Conservation (phyloP, 2,888 invertebrate genomes). For the Drosophila colorata region DNA sequence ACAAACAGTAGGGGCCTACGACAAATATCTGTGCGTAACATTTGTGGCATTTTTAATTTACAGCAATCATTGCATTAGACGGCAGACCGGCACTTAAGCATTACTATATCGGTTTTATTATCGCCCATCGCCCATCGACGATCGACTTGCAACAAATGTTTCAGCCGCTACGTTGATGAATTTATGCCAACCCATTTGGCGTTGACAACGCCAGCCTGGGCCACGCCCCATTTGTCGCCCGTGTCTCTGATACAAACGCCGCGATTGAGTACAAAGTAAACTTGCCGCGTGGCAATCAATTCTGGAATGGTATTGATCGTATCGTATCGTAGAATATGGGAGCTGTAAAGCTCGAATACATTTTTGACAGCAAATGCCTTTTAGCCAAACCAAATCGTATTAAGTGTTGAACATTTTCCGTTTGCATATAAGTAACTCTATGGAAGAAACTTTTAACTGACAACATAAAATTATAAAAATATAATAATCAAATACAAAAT, state of each 20-base stretch:
- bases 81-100: conserved; percentile 66
- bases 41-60: conserved; percentile 80
- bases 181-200: conserved; percentile 72
- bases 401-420: neutral
- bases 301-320: conserved; percentile 30
- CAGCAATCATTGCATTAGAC: conserved; percentile 74
- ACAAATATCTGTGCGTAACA: conserved; percentile 78
- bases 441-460: no score
- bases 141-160: conserved; percentile 61
- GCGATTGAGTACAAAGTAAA: conserved; percentile 54
- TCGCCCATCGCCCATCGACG: conserved; percentile 52
- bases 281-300: conserved; percentile 45
- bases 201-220: conserved; percentile 41
- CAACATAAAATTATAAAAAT: no score
- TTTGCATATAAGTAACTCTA: neutral
- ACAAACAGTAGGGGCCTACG: conserved; percentile 54
- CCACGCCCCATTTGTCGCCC: conserved; percentile 48
- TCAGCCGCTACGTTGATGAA: conserved; percentile 66
- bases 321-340: conserved; percentile 7
- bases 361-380: conserved; percentile 4
- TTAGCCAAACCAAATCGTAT: neutral
- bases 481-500: no score
- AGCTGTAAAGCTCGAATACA: conserved; percentile 8
- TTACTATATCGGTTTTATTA: conserved; percentile 78
- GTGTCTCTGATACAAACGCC: conserved; percentile 52